These are phyloP conservation scores for Aptenodytes forsteri DNA, from an alignment of 2,113 vertebrate species.

Conservation along the genomic window DNA sequence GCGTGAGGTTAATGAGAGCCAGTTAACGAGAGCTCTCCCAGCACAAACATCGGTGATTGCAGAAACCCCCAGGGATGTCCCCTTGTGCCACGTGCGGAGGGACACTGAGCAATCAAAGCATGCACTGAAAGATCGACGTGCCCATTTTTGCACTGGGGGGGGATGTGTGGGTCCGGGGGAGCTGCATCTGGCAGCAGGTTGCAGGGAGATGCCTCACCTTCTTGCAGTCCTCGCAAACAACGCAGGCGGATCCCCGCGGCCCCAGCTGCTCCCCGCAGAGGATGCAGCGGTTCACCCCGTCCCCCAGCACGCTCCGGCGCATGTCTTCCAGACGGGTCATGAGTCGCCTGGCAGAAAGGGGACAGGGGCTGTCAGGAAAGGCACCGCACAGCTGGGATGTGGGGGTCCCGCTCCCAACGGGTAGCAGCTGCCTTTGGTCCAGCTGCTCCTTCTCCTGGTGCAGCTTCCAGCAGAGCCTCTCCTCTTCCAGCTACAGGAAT, in stretches of 20 bases:
- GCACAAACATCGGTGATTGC: fast-evolving
- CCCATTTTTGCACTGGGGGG: fast-evolving
- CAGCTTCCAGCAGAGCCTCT: fast-evolving
- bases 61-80: not conserved
- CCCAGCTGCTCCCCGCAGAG: constrained; percentile 89
- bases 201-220: constrained; percentile 75
- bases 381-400: fast-evolving
- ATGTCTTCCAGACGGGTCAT: constrained; percentile 88
- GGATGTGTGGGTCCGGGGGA: too few species aligned
- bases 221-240: constrained; percentile 91
- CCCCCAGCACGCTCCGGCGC: constrained; percentile 85
- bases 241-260: constrained; percentile 75
- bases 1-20: fast-evolving
- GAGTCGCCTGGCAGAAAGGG: constrained; percentile 79
- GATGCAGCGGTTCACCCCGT: constrained; percentile 87
- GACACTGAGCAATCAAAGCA: fast-evolving
- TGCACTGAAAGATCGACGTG: fast-evolving
- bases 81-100: fast-evolving
- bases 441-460: not conserved
- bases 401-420: fast-evolving
- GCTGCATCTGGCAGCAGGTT: fast-evolving
- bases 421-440: not conserved
- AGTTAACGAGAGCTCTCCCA: not conserved
- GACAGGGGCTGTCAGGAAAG: not conserved
- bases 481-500: not conserved